Evolutionary conservation across 92 coral and sea anemone species (phyloP).

Genomic region (Pocillopora grandis): DNA sequence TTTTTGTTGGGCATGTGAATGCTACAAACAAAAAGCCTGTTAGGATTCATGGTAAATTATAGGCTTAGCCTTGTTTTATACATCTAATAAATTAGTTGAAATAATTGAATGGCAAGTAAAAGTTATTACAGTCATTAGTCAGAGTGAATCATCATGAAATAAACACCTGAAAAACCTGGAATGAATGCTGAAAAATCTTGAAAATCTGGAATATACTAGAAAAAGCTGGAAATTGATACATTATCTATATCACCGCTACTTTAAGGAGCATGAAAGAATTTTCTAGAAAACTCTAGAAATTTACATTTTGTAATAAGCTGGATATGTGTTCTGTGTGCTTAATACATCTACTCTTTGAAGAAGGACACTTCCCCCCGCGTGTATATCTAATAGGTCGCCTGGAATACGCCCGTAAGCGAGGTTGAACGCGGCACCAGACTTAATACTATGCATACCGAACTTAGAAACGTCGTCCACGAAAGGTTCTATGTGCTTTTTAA

Average conservation of each 20-base stretch:
- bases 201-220: conserved; percentile 5
- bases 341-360: too few species aligned
- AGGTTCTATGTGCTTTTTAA: too few species aligned
- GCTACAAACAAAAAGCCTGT: neutral
- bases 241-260: neutral
- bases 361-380: too few species aligned
- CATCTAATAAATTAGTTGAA: neutral
- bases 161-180: neutral
- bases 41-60: neutral
- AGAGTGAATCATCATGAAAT: neutral
- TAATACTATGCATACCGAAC: too few species aligned
- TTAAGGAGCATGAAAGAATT: neutral
- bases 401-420: too few species aligned
- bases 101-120: too few species aligned
- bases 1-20: conserved; percentile 6
- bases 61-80: neutral
- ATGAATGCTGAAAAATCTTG: neutral
- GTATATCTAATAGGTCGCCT: too few species aligned
- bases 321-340: neutral
- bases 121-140: neutral
- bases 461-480: too few species aligned
- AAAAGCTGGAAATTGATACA: conserved; percentile 12
- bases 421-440: too few species aligned
- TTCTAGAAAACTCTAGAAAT: conserved; percentile 6
- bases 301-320: too few species aligned